Percentiles rank a stretch among this genome's conserved stretches.
Evolutionary conservation across 2,113 vertebrate genomes (phyloP).

Genomic region (Bucco capensis): DNA sequence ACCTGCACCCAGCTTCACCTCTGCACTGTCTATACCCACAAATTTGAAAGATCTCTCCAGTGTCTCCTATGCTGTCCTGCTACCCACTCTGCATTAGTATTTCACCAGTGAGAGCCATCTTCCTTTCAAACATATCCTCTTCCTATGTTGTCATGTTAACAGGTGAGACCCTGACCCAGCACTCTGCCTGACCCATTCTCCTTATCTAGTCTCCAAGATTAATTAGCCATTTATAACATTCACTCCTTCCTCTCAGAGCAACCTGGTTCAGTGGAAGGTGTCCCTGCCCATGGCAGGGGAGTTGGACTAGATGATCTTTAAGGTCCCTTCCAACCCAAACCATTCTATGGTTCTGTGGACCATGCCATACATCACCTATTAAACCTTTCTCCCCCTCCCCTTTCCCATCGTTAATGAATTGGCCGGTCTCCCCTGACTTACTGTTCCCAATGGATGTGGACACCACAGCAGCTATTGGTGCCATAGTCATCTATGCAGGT

Average conservation of each 20-base stretch:
- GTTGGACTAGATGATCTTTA: no score
- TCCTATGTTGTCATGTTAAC: no score
- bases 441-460: neutral
- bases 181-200: no score
- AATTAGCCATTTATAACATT: neutral
- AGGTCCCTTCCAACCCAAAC: no score
- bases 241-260: neutral
- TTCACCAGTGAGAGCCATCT: neutral
- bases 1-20: neutral
- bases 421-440: neutral
- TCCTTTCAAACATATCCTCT: neutral
- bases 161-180: no score
- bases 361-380: neutral
- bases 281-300: no score
- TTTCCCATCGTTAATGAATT: neutral
- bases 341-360: no score
- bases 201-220: neutral
- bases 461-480: fast-evolving
- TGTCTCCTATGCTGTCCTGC: neutral
- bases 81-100: neutral
- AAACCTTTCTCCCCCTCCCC: neutral
- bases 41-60: neutral
- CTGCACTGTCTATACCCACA: fast-evolving
- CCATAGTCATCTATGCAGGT: fast-evolving
- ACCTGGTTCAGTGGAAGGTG: no score